Evolutionary conservation across 1,140 invertebrate species (phyloP).

Genomic region (Bombus turneri): DNA sequence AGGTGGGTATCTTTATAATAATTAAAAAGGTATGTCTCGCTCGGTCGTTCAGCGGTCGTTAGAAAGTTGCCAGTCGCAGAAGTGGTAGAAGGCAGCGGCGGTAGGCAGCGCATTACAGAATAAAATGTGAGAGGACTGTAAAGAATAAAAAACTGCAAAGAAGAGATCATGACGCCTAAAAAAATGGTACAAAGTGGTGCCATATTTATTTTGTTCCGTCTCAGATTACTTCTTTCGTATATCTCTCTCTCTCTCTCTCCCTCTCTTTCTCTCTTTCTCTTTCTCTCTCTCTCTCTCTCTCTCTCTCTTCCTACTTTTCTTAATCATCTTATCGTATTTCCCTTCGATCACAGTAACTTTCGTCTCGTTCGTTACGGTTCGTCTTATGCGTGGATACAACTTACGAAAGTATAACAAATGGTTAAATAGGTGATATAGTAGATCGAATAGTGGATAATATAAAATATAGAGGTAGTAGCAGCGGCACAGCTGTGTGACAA

Average conservation of each 20-base stretch:
- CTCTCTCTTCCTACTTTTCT: not conserved
- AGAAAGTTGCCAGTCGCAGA: conserved; percentile 73
- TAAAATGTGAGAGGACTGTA: conserved; percentile 76
- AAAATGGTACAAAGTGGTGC: conserved; percentile 65
- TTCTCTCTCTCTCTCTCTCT: not conserved
- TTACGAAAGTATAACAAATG: not conserved
- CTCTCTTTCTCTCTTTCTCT: conserved; percentile 46
- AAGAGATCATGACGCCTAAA: conserved; percentile 72
- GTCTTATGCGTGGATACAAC: not conserved
- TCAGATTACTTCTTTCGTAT: not conserved
- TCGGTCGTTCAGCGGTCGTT: conserved; percentile 60
- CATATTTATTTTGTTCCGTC: not conserved
- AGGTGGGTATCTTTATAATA: not conserved
- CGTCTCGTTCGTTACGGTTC: not conserved
- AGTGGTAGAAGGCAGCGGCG: conserved; percentile 78
- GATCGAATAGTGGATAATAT: conserved; percentile 14
- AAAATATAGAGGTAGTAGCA: conserved; percentile 57
- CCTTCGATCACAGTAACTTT: too few species aligned
- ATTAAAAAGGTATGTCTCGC: not conserved
- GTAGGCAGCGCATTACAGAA: conserved; percentile 78
- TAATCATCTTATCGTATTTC: not conserved
- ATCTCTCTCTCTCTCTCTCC: not conserved
- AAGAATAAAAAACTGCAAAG: conserved; percentile 75
- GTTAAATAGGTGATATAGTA: not conserved
- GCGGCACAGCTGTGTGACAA: conserved; percentile 60